phyloP scores from a whole-genome alignment of 2,888 invertebrate genomes.

The Diaprepes abbreviatus region DNA sequence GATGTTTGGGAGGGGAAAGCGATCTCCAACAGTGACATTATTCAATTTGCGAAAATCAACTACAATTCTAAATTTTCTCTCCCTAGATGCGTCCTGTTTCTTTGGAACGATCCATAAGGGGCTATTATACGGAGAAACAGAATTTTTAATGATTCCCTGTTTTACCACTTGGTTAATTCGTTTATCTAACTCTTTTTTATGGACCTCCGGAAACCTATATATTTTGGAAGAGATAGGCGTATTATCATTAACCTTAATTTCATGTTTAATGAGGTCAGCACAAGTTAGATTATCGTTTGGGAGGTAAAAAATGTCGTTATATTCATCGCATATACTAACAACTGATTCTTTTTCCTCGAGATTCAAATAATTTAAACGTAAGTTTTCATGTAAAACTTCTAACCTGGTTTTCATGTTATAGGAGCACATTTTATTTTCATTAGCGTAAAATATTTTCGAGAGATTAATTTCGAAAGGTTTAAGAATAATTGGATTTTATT shows the following conservation, averaged over 20 bases:
- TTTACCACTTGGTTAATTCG: too few species aligned
- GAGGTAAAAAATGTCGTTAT: constrained; percentile 54
- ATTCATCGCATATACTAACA: constrained; percentile 53
- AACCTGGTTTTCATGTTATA: neutral
- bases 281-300: constrained; percentile 52
- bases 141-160: constrained; percentile 55
- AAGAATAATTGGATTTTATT: too few species aligned
- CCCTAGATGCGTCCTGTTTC: constrained; percentile 53
- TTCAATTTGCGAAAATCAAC: too few species aligned
- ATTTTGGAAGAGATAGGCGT: constrained; percentile 53
- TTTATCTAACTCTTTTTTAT: constrained; percentile 57
- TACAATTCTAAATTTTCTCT: constrained; percentile 48
- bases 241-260: too few species aligned
- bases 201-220: constrained; percentile 56
- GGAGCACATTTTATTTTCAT: neutral
- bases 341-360: constrained; percentile 54
- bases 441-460: neutral
- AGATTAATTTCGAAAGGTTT: too few species aligned
- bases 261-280: constrained; percentile 52
- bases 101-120: too few species aligned
- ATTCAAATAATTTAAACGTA: constrained; percentile 54
- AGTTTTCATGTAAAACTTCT: constrained; percentile 5
- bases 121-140: constrained; percentile 55
- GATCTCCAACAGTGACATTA: constrained; percentile 60
- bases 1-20: constrained; percentile 62